Evolutionary conservation across 1,140 invertebrate genomes (phyloP).

Genomic region (Danaus melanippus): DNA sequence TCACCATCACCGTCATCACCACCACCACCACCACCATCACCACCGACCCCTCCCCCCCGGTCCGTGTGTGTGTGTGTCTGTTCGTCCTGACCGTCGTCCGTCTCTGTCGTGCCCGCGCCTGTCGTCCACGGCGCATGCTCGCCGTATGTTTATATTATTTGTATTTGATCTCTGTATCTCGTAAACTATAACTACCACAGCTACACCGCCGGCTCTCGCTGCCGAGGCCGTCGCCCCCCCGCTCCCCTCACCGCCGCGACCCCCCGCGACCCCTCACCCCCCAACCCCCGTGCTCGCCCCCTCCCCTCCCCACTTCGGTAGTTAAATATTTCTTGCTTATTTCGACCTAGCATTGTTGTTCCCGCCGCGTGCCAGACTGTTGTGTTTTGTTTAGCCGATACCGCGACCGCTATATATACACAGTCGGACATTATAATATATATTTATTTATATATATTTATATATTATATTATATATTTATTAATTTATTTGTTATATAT

Average conservation of each 20-base stretch:
- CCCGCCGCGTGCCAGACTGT: conserved; percentile 63
- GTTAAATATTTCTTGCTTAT: conserved; percentile 75
- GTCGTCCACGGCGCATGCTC: conserved; percentile 60
- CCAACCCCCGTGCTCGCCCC: conserved; percentile 54
- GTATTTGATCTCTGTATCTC: conserved; percentile 74
- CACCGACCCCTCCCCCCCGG: too few species aligned
- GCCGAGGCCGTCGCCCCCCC: conserved; percentile 60
- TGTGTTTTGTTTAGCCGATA: conserved; percentile 61
- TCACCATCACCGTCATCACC: too few species aligned
- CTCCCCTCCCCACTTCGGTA: conserved; percentile 64
- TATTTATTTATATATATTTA: too few species aligned
- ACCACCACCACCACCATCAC: too few species aligned
- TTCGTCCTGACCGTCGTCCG: not conserved
- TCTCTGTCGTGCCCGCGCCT: conserved; percentile 36
- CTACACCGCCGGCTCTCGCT: conserved; percentile 67
- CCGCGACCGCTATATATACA: too few species aligned
- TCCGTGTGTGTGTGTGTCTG: too few species aligned
- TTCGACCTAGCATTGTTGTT: conserved; percentile 73
- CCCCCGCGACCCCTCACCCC: too few species aligned
- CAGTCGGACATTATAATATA: too few species aligned
- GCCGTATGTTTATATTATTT: conserved; percentile 74
- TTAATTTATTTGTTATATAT: too few species aligned
- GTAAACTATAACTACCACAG: conserved; percentile 74
- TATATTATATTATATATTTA: too few species aligned
- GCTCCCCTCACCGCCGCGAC: conserved; percentile 16